Conservation (phyloP, 2,888 invertebrate species). For the Tipula confusa region DNA sequence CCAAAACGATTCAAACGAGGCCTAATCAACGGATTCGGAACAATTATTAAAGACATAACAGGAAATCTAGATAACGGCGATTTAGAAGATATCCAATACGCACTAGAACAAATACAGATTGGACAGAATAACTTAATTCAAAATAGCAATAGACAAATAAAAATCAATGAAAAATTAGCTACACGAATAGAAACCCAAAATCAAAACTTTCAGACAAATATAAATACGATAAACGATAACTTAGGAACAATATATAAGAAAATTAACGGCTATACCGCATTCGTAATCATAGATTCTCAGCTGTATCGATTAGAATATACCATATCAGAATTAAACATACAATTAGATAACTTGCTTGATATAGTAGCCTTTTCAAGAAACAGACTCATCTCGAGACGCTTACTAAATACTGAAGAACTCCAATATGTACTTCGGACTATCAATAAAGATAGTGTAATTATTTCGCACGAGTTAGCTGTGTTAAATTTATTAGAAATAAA, state of each 20-base stretch:
- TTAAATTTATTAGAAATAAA: background rate
- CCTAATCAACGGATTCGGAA: background rate
- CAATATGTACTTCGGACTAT: background rate
- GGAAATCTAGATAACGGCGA: background rate
- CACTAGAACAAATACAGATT: background rate
- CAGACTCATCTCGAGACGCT: background rate
- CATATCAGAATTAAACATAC: background rate
- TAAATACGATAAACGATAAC: background rate
- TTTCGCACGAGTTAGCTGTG: background rate
- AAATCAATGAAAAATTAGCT: background rate
- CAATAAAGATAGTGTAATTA: background rate
- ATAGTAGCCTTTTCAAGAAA: background rate
- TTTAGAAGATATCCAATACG: background rate
- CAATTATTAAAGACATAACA: background rate
- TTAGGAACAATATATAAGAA: background rate
- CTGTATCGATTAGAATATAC: background rate
- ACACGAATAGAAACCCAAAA: background rate
- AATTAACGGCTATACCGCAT: background rate
- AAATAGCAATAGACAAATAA: background rate
- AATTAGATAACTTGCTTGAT: background rate
- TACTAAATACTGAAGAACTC: background rate
- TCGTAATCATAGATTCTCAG: background rate
- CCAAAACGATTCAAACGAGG: background rate
- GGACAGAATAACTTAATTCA: background rate
- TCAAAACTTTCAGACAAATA: background rate